Percentiles rank a stretch among this genome's conserved stretches.
Evolutionary conservation across 2,888 invertebrate species (phyloP).

Genomic region (Ornithoptera alexandrae): DNA sequence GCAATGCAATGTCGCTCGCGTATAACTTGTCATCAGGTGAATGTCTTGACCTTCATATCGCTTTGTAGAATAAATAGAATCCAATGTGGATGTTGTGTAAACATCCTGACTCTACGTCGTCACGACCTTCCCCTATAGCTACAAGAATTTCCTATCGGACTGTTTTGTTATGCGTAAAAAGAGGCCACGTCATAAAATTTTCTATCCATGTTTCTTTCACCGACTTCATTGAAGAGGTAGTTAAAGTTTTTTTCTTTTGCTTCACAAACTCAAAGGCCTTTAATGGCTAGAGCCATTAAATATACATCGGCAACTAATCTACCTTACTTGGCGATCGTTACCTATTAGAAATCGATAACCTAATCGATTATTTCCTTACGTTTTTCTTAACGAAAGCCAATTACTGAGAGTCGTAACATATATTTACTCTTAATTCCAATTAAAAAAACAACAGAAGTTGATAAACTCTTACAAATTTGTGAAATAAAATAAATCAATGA

Average conservation of each 20-base stretch:
- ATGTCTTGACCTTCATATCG: no score
- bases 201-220: slow-evolving; percentile 44
- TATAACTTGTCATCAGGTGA: no score
- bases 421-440: not conserved
- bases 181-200: slow-evolving; percentile 34
- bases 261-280: slow-evolving; percentile 66
- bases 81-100: no score
- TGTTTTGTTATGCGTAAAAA: not conserved
- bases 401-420: slow-evolving; percentile 37
- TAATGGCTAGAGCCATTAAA: slow-evolving; percentile 75
- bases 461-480: no score
- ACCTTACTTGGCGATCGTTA: slow-evolving; percentile 72
- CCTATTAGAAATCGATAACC: slow-evolving; percentile 61
- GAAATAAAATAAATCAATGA: no score
- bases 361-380: slow-evolving; percentile 52
- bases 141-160: not conserved
- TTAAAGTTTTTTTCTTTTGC: slow-evolving; percentile 59
- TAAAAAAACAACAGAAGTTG: not conserved
- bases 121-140: not conserved
- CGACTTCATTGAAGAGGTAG: slow-evolving; percentile 65
- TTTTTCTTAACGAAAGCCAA: slow-evolving; percentile 54
- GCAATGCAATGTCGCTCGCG: no score
- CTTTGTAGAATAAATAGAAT: no score
- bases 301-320: slow-evolving; percentile 76
- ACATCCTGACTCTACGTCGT: no score